Evolutionary conservation across 2,797 vertebrate genomes (phyloP).

Genomic region (Trematomus bernacchii): DNA sequence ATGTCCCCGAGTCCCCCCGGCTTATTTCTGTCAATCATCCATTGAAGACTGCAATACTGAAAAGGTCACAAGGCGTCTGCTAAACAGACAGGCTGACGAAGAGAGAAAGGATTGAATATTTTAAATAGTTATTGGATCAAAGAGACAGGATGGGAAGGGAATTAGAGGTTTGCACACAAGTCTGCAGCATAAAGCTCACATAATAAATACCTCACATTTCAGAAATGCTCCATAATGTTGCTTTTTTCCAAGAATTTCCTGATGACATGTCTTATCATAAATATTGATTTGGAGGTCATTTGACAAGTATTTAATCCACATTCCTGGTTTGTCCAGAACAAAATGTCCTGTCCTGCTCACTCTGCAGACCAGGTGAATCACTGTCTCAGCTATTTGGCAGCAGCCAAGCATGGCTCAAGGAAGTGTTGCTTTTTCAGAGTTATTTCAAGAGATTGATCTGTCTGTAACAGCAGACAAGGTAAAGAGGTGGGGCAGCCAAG

Average conservation of each 20-base stretch:
- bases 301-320: constrained; percentile 9
- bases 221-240: not conserved
- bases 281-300: not conserved
- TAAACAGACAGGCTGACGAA: constrained; percentile 32
- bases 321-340: constrained; percentile 45
- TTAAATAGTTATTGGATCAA: constrained; percentile 31
- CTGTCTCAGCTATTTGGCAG: constrained; percentile 43
- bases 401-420: not conserved
- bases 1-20: constrained; percentile 37
- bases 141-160: not conserved
- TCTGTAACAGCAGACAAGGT: constrained; percentile 2
- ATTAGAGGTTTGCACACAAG: not conserved
- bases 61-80: constrained; percentile 71
- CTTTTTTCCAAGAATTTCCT: not conserved
- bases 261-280: not conserved
- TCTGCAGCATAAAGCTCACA: not conserved
- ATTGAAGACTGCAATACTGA: constrained; percentile 66
- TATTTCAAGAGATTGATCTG: not conserved
- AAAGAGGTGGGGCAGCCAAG: constrained; percentile 14
- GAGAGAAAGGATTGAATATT: constrained; percentile 32
- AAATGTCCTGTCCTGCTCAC: constrained; percentile 22
- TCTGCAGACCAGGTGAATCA: not conserved
- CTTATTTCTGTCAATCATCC: constrained; percentile 63
- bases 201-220: not conserved
- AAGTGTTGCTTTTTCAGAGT: not conserved